phyloP scores from a whole-genome alignment of 2,797 vertebrate genomes.

The Mus caroli region DNA sequence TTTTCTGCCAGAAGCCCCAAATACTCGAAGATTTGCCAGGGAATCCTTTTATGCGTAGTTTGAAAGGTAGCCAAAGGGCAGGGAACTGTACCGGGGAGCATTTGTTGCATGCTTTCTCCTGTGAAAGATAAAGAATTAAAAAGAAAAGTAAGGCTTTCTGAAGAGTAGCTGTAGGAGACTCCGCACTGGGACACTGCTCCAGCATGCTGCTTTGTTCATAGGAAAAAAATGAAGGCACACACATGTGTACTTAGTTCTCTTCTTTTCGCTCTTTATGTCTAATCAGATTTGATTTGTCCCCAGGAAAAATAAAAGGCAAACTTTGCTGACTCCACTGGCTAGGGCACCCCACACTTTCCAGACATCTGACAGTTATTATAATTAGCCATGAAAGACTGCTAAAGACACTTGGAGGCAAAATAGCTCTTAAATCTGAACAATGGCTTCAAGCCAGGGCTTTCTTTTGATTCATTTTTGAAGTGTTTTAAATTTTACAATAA shows the following conservation, averaged over 20 bases:
- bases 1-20: background rate
- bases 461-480: slow-evolving; percentile 81
- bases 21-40: background rate
- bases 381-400: slow-evolving; percentile 88
- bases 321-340: slow-evolving; percentile 91
- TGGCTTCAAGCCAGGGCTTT: slow-evolving; percentile 87
- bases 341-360: slow-evolving; percentile 88
- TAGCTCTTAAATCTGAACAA: slow-evolving; percentile 87
- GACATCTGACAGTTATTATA: slow-evolving; percentile 94
- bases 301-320: slow-evolving; percentile 90
- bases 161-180: slow-evolving; percentile 83
- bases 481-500: slow-evolving; percentile 77
- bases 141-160: slow-evolving; percentile 70
- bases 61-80: slow-evolving; percentile 19
- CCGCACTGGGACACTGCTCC: slow-evolving; percentile 81
- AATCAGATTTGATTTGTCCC: slow-evolving; percentile 86
- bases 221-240: slow-evolving; percentile 85
- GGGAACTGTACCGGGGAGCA: slow-evolving; percentile 66
- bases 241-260: slow-evolving; percentile 83
- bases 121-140: slow-evolving; percentile 57
- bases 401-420: slow-evolving; percentile 87
- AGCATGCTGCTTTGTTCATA: slow-evolving; percentile 88
- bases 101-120: slow-evolving; percentile 72
- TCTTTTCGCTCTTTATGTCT: slow-evolving; percentile 83
- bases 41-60: background rate